Evolutionary conservation across 1,140 invertebrate genomes (phyloP).

Genomic region (Orius insidiosus): DNA sequence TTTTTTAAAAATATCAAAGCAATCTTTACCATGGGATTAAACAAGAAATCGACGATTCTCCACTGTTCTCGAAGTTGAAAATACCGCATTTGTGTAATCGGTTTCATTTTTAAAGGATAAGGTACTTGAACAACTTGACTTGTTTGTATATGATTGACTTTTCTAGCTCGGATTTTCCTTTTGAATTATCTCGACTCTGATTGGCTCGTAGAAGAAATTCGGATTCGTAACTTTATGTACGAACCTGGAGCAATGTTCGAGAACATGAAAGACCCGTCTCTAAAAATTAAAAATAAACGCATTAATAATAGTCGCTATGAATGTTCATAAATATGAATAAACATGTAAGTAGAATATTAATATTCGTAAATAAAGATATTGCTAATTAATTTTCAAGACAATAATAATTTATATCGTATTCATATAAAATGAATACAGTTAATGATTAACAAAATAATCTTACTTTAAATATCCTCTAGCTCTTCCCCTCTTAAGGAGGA

Average conservation of each 20-base stretch:
- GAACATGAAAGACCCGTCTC: slow-evolving; percentile 75
- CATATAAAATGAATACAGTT: too few species aligned
- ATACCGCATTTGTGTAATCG: slow-evolving; percentile 65
- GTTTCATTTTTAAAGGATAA: slow-evolving; percentile 80
- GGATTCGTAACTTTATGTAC: slow-evolving; percentile 84
- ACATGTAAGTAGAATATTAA: too few species aligned
- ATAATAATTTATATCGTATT: too few species aligned
- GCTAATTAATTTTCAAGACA: too few species aligned
- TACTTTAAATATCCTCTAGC: too few species aligned
- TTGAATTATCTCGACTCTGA: slow-evolving; percentile 91
- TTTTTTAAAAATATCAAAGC: too few species aligned
- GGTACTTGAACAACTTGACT: slow-evolving; percentile 69
- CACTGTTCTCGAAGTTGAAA: slow-evolving; percentile 90
- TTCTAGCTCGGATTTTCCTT: slow-evolving; percentile 87
- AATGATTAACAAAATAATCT: too few species aligned
- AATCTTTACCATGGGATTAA: slow-evolving; percentile 74
- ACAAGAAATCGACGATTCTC: slow-evolving; percentile 84
- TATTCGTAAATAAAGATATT: too few species aligned
- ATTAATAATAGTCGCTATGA: too few species aligned
- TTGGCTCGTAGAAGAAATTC: slow-evolving; percentile 78
- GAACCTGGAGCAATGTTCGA: slow-evolving; percentile 84
- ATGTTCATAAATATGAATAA: too few species aligned
- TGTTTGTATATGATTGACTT: slow-evolving; percentile 88
- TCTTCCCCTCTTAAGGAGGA: too few species aligned
- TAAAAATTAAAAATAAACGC: too few species aligned